Conservation (phyloP, 2,113 vertebrate genomes). For the Macroglossus sobrinus region DNA sequence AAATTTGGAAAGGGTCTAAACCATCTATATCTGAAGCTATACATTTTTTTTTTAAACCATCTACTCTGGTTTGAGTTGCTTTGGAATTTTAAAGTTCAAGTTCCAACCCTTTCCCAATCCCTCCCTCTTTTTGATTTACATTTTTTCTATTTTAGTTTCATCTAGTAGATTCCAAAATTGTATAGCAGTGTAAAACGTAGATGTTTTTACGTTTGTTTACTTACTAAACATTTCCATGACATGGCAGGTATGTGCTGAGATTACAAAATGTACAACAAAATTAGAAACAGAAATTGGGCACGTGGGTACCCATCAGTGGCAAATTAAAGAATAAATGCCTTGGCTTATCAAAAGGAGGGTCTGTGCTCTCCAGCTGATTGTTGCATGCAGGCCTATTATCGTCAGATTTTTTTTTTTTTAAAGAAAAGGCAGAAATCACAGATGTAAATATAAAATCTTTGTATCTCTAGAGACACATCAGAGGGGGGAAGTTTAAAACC, state of each 20-base stretch:
- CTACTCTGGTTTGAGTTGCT: background rate
- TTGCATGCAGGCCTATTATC: background rate
- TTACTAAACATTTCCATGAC: background rate
- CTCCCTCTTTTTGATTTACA: background rate
- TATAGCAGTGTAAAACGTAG: background rate
- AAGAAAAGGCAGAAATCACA: background rate
- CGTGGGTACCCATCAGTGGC: too few species aligned
- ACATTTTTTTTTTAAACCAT: background rate
- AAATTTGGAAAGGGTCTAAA: background rate
- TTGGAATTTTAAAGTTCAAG: background rate
- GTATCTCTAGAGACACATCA: background rate
- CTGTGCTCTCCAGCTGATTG: background rate
- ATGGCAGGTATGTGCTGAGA: background rate
- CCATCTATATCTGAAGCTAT: background rate
- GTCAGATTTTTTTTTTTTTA: background rate
- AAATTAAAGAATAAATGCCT: background rate
- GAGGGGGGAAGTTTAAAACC: background rate
- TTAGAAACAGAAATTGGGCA: background rate
- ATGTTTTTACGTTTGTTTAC: background rate
- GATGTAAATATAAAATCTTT: background rate
- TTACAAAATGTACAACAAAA: background rate
- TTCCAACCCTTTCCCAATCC: background rate
- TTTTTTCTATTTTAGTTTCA: background rate
- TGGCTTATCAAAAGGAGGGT: background rate
- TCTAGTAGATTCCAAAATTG: background rate